Conservation (phyloP, 2,113 vertebrate species). For the Tachysurus fulvidraco region DNA sequence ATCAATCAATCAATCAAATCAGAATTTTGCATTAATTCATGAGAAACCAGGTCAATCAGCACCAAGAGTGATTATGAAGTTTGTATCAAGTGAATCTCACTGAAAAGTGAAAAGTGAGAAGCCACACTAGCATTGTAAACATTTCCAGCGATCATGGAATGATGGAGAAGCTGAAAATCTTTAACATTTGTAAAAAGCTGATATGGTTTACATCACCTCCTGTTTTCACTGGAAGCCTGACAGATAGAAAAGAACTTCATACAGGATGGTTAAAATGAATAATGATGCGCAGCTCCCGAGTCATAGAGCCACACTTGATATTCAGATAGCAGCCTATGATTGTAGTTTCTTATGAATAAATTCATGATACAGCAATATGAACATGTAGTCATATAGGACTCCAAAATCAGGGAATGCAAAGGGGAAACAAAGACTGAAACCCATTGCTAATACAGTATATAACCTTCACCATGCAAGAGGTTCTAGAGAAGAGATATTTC, state of each 20-base stretch:
- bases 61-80: background rate
- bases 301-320: background rate
- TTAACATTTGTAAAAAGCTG: background rate
- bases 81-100: background rate
- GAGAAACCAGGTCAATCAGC: background rate
- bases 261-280: slow-evolving; percentile 10
- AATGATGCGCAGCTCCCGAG: background rate
- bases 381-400: background rate
- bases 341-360: slow-evolving; percentile 3
- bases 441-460: background rate
- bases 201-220: slow-evolving; percentile 4
- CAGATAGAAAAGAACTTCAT: background rate
- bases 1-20: background rate
- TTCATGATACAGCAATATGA: background rate
- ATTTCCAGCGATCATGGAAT: background rate
- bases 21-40: background rate
- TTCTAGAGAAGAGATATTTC: background rate
- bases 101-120: too few relatives aligned
- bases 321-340: background rate
- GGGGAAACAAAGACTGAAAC: background rate
- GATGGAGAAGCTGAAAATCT: background rate
- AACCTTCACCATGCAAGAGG: background rate
- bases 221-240: background rate
- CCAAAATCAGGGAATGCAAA: background rate
- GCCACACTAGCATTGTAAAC: background rate